Evolutionary conservation across 2,888 invertebrate species (phyloP).

Genomic region (Notocelia uddmanniana): DNA sequence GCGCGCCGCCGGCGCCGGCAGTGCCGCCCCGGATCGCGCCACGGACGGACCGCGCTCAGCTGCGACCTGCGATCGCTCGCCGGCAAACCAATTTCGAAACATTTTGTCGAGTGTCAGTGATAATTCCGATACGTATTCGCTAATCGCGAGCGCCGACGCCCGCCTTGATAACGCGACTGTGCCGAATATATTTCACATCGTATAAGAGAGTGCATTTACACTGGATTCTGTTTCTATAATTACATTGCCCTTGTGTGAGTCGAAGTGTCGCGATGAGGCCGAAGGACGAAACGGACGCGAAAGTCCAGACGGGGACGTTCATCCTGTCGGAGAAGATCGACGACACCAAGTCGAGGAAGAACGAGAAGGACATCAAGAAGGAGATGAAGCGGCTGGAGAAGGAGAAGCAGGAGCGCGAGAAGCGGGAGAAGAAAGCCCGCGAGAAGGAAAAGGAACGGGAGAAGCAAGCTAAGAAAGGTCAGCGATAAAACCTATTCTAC

Average conservation of each 20-base stretch:
- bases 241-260: constrained; percentile 66
- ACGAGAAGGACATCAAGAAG: constrained; percentile 82
- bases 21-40: constrained; percentile 54
- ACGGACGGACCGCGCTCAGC: constrained; percentile 50
- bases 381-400: constrained; percentile 83
- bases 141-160: constrained; percentile 68
- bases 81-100: constrained; percentile 65
- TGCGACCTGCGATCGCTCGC: constrained; percentile 51
- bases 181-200: constrained; percentile 64
- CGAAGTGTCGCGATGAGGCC: constrained; percentile 71
- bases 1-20: constrained; percentile 50
- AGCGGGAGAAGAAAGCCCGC: constrained; percentile 81
- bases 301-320: constrained; percentile 82
- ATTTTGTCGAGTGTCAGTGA: constrained; percentile 73
- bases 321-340: constrained; percentile 86
- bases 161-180: constrained; percentile 67
- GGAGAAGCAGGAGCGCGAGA: constrained; percentile 80
- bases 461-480: constrained; percentile 79
- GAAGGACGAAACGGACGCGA: constrained; percentile 74
- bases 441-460: constrained; percentile 83
- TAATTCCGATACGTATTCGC: constrained; percentile 73
- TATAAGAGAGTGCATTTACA: constrained; percentile 68
- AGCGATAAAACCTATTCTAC: constrained; percentile 46
- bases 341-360: constrained; percentile 80
- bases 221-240: constrained; percentile 65